phyloP scores from a whole-genome alignment of 2,797 vertebrate species.

The Botia kubotai region DNA sequence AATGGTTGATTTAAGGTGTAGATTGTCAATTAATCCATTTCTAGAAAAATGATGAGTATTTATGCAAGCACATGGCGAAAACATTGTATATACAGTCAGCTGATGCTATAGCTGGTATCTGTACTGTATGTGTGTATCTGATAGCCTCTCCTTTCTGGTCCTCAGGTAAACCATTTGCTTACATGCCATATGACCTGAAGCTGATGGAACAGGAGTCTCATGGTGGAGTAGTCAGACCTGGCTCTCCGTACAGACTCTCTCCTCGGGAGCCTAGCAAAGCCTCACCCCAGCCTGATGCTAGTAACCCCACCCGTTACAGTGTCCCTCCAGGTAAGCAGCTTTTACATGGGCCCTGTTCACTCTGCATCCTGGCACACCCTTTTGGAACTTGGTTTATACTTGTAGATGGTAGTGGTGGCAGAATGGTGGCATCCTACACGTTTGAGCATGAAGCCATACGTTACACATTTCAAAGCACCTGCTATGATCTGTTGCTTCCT shows the following conservation, averaged over 20 bases:
- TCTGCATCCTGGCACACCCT: not conserved
- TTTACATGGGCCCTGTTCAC: not conserved
- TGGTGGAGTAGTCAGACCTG: constrained; percentile 80
- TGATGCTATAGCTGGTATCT: not conserved
- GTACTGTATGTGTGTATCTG: constrained; percentile 50
- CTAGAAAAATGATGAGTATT: too few relatives aligned
- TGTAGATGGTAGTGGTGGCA: not conserved
- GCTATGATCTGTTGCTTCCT: too few relatives aligned
- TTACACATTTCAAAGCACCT: too few relatives aligned
- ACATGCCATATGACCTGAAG: constrained; percentile 89
- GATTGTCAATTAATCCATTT: too few relatives aligned
- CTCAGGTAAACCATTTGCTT: constrained; percentile 87
- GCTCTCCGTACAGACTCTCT: constrained; percentile 87
- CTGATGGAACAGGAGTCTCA: constrained; percentile 88
- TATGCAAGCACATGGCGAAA: too few relatives aligned
- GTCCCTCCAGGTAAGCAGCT: constrained; percentile 86
- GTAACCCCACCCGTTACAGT: constrained; percentile 81
- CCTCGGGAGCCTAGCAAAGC: constrained; percentile 87
- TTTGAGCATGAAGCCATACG: too few relatives aligned
- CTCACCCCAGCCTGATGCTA: constrained; percentile 84
- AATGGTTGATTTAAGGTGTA: too few relatives aligned
- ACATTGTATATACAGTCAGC: too few relatives aligned
- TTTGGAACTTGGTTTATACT: not conserved
- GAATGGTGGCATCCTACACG: too few relatives aligned
- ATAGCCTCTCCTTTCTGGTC: constrained; percentile 22